Evolutionary conservation across 1,140 invertebrate genomes (phyloP), one percentile per base, ranked within the genome.

Genomic region (Macrobrachium rosenbergii): DNA sequence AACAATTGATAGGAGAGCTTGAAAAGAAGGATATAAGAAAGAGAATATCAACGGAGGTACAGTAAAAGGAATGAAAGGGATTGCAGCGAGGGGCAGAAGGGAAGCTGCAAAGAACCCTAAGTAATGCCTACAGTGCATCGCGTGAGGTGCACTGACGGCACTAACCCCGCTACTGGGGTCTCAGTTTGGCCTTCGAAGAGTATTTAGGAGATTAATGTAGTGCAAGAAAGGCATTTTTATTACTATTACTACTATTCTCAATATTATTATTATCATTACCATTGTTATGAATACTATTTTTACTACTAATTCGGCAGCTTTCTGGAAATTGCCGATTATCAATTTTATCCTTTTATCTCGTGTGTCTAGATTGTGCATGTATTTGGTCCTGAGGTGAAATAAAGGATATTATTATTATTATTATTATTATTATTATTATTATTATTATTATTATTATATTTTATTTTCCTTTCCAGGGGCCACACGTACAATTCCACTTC

Each of bases 251-350:
- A 77, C 19, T 19, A n/a, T 77, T 52, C 45, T 77, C 52, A 43
- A 45, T 19, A 77, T 77, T 10, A 45, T 77, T 58, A 77, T 21
- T 17, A 17, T 52, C 45, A 58, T 77, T 58, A 77, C 21, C 37
- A 77, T 77, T 58, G 58, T 58, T 52, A 58, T 77, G n/a, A 77
- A 17, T 21, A 77, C 11, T 58, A 58, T n/a, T 52, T 37, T 77
- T 52, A 37, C 17, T 16, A 14, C 21, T n/a, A 7, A 37, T 77
- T n/a, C 52, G 5, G n/a, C 23, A 6, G 17, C 45, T 52, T 2
- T 5, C 43, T 76, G 11, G 11, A 58, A 52, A 28, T 14, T 37
- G n/a, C 28, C 19, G 2, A 12, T 37, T 37, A 12, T 76, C 73
- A 23, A 52, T 23, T 76, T 43, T 76, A 17, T 45, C 2, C 5